Percentiles rank a stretch among this genome's conserved stretches.
Conservation (phyloP, 2,113 vertebrate species). For the Daboia siamensis region DNA sequence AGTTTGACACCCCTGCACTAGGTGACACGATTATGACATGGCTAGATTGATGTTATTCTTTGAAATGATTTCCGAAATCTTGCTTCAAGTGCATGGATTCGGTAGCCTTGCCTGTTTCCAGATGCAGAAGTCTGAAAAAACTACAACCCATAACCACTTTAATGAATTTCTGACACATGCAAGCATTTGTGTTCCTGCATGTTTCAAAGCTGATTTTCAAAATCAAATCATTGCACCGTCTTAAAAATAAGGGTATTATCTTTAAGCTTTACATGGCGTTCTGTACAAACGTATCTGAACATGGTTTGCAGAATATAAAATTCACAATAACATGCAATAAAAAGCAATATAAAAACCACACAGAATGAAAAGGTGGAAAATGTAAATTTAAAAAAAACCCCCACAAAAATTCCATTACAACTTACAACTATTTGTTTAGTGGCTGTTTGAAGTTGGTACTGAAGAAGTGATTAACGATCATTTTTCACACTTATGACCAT, state of each 20-base stretch:
- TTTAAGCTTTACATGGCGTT: background rate
- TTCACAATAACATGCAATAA: background rate
- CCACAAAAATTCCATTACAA: background rate
- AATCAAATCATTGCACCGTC: background rate
- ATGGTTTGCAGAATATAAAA: background rate
- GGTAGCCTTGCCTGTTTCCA: background rate
- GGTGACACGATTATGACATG: background rate
- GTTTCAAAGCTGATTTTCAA: background rate
- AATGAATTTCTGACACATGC: background rate
- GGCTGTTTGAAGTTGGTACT: too few species aligned
- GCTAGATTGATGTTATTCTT: background rate
- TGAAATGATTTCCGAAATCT: background rate
- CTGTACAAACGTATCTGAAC: background rate
- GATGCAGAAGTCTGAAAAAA: background rate
- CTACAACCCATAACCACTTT: background rate
- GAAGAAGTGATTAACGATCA: too few species aligned
- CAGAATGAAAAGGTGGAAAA: background rate
- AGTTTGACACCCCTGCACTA: background rate
- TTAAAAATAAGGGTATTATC: background rate
- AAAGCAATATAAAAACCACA: background rate
- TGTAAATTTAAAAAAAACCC: background rate
- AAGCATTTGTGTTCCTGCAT: background rate
- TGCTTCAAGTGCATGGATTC: background rate
- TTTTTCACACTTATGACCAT: too few species aligned
- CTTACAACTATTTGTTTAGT: too few species aligned